phyloP scores from a whole-genome alignment of 2,797 vertebrate species.

The Nannoperca obscura region DNA sequence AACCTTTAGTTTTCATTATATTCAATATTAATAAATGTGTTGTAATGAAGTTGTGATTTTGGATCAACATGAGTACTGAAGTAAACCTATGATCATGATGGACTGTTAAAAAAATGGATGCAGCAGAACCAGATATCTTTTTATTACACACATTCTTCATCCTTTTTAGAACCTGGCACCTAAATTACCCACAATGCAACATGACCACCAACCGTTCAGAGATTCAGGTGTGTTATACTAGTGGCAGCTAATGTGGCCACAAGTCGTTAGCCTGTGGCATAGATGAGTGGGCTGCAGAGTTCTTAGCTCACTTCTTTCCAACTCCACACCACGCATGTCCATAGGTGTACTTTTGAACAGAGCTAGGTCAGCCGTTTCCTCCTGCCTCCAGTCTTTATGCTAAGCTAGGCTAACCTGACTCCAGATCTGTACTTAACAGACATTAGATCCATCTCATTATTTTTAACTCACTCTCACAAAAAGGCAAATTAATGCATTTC shows the following conservation, averaged over 20 bases:
- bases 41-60: not conserved
- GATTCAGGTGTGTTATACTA: no score
- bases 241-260: not conserved
- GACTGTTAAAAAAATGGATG: no score
- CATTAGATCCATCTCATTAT: not conserved
- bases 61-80: not conserved
- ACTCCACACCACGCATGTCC: no score
- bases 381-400: not conserved
- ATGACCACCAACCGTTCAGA: not conserved
- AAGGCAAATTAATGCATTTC: no score
- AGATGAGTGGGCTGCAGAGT: no score
- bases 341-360: no score
- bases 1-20: not conserved
- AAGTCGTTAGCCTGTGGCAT: not conserved
- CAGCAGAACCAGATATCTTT: not conserved
- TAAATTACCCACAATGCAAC: not conserved
- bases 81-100: not conserved
- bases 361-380: no score
- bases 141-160: not conserved
- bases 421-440: not conserved
- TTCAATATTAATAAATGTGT: not conserved
- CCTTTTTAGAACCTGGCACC: not conserved
- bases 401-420: not conserved
- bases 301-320: no score
- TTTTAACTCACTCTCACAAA: not conserved